These are phyloP conservation scores for Alsophila aescularia DNA, from an alignment of 2,888 invertebrate genomes.

Conservation along the genomic window DNA sequence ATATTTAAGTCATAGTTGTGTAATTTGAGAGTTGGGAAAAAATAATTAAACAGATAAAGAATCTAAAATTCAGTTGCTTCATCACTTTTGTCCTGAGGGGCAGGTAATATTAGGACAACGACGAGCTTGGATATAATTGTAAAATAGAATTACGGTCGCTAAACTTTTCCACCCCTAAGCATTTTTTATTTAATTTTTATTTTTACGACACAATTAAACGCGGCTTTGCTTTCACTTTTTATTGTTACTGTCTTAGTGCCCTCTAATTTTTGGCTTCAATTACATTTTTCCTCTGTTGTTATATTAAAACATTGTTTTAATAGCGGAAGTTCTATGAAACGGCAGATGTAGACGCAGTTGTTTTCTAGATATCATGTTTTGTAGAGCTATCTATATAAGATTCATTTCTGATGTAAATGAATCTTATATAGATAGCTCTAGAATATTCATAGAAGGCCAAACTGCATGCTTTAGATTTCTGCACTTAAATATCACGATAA, in stretches of 20 bases:
- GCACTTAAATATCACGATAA: no score
- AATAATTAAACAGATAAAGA: neutral
- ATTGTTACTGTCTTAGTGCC: constrained; percentile 82
- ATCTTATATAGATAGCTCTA: constrained; percentile 13
- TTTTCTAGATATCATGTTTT: constrained; percentile 36
- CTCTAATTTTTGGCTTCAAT: constrained; percentile 82
- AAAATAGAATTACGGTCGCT: constrained; percentile 70
- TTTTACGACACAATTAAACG: constrained; percentile 83
- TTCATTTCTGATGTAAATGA: neutral
- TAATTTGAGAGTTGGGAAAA: neutral
- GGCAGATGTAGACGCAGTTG: constrained; percentile 41
- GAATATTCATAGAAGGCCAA: neutral
- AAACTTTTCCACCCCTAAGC: constrained; percentile 79
- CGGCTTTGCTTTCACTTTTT: constrained; percentile 83
- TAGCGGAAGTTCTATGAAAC: constrained; percentile 50
- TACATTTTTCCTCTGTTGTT: constrained; percentile 71
- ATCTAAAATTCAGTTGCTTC: constrained; percentile 8
- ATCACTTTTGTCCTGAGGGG: constrained; percentile 55
- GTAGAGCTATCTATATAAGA: constrained; percentile 14
- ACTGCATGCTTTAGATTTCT: constrained; percentile 5
- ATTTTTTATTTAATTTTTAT: constrained; percentile 84
- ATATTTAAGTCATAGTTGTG: neutral
- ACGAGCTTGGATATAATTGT: constrained; percentile 75
- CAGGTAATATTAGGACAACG: constrained; percentile 69
- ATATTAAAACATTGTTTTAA: constrained; percentile 79